phyloP scores from a whole-genome alignment of 2,113 vertebrate species.

The Sorex araneus region DNA sequence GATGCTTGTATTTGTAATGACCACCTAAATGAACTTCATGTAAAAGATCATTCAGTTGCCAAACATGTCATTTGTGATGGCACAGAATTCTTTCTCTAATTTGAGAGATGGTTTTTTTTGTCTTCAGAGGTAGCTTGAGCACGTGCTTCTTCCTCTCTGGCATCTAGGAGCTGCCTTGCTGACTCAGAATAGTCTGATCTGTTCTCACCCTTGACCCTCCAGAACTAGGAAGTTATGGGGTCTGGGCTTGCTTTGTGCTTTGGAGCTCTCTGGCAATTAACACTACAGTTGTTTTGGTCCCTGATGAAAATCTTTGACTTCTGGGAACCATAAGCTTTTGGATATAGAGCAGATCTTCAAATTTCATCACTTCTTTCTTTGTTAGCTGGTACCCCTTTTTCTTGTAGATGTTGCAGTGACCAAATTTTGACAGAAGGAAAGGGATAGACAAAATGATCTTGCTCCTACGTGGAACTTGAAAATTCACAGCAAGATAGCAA shows the following conservation, averaged over 20 bases:
- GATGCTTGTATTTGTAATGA: slow-evolving; percentile 68
- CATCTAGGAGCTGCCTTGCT: neutral
- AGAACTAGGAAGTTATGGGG: neutral
- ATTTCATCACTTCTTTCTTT: neutral
- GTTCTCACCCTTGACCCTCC: neutral
- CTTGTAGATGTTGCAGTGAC: neutral
- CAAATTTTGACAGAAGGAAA: no score
- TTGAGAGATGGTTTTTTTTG: slow-evolving; percentile 53
- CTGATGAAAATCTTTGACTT: slow-evolving; percentile 24
- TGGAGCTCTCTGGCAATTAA: neutral
- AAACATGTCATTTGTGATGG: slow-evolving; percentile 66
- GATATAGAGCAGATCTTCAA: neutral
- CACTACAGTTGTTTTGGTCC: neutral
- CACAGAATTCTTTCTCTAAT: slow-evolving; percentile 47
- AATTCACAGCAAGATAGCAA: no score
- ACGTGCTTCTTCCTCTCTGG: slow-evolving; percentile 34
- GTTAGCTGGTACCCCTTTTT: neutral
- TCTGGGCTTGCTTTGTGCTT: neutral
- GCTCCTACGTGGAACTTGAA: neutral
- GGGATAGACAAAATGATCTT: no score
- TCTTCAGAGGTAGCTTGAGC: neutral
- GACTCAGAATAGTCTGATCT: neutral
- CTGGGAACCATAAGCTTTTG: neutral
- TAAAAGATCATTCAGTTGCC: slow-evolving; percentile 60
- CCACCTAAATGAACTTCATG: slow-evolving; percentile 70